Conservation (phyloP, 2,888 invertebrate genomes). For the Eupeodes luniger region DNA sequence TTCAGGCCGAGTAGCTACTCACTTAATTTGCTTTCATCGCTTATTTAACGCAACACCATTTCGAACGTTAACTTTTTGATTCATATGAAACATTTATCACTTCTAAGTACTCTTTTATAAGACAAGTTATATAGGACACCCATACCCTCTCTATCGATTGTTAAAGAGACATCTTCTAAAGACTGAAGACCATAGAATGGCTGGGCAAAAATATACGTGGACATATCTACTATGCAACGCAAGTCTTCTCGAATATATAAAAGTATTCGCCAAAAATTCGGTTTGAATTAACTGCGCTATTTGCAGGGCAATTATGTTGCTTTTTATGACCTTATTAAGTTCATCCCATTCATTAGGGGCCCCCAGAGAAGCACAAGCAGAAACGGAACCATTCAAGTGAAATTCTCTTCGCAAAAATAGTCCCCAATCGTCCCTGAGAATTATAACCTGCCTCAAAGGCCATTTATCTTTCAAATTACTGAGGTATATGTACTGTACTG, state of each 20-base stretch:
- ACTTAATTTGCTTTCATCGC: conserved; percentile 58
- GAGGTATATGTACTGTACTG: conserved; percentile 40
- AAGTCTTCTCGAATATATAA: neutral
- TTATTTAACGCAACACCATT: conserved; percentile 60
- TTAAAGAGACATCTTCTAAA: conserved; percentile 9
- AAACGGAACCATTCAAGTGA: conserved; percentile 28
- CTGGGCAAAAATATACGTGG: neutral
- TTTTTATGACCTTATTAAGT: conserved; percentile 70
- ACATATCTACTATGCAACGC: conserved; percentile 23
- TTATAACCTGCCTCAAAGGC: conserved; percentile 68
- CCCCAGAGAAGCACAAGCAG: neutral
- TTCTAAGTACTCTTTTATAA: conserved; percentile 58
- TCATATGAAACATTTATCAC: conserved; percentile 67
- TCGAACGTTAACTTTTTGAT: conserved; percentile 66
- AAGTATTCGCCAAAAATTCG: conserved; percentile 23
- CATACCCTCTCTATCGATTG: conserved; percentile 43
- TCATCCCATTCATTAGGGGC: conserved; percentile 53
- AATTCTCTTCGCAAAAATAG: conserved; percentile 44
- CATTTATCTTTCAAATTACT: conserved; percentile 70
- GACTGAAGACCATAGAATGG: neutral
- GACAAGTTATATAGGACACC: conserved; percentile 59
- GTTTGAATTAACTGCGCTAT: conserved; percentile 59
- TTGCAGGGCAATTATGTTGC: conserved; percentile 64
- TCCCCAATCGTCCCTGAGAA: conserved; percentile 49
- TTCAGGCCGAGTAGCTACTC: neutral